A percentile compares a stretch with the other conserved stretches of the same genome.
These are phyloP conservation scores for Busarellus nigricollis DNA, from an alignment of 2,797 vertebrate genomes.

Conservation along the genomic window DNA sequence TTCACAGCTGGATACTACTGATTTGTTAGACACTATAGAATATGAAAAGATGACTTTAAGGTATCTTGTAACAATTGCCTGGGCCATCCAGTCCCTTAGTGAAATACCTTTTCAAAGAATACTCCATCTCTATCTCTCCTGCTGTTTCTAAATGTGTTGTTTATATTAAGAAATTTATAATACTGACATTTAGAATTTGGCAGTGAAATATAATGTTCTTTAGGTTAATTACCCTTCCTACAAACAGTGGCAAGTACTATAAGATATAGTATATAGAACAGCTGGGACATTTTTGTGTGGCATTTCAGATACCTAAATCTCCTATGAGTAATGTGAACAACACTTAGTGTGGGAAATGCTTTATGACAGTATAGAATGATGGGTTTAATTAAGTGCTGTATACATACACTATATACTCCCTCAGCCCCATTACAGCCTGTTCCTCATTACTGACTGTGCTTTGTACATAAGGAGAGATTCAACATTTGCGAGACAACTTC, in stretches of 20 bases:
- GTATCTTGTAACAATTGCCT: neutral
- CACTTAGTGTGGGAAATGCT: conserved; percentile 19
- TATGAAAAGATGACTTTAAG: neutral
- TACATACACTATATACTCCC: neutral
- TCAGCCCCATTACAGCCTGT: neutral
- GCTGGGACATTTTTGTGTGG: conserved; percentile 16
- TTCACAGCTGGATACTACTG: neutral
- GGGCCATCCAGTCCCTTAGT: neutral
- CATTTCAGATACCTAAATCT: conserved; percentile 37
- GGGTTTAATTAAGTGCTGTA: conserved; percentile 35
- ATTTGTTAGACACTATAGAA: neutral
- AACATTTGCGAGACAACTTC: conserved; percentile 4
- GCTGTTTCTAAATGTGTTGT: conserved; percentile 8
- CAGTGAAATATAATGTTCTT: conserved; percentile 50
- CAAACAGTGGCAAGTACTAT: neutral
- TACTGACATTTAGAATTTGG: conserved; percentile 50
- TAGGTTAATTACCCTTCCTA: conserved; percentile 54
- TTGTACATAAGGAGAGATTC: neutral
- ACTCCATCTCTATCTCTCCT: neutral
- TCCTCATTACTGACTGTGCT: neutral
- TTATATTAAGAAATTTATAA: conserved; percentile 53
- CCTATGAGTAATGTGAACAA: conserved; percentile 11
- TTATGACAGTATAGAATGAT: conserved; percentile 4
- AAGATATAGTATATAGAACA: conserved; percentile 5
- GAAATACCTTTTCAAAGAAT: neutral